Conservation (phyloP, 2,113 vertebrate species). For the Pelmatolapia mariae region DNA sequence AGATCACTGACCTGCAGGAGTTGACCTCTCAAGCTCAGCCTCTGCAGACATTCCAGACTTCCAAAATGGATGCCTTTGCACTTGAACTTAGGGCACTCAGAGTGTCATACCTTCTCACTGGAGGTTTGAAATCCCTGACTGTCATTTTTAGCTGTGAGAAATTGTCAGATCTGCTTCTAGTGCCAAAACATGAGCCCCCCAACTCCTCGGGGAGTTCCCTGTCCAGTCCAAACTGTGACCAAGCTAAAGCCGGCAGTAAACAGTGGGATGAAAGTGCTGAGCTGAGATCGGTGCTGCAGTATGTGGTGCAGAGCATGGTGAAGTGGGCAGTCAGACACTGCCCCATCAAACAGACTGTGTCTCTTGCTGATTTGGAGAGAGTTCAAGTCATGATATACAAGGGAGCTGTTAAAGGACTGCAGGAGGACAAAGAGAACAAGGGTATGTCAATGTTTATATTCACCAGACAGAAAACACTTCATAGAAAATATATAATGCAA, state of each 20-base stretch:
- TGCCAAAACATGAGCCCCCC: slow-evolving; percentile 46
- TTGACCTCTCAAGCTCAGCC: not conserved
- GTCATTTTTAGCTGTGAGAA: slow-evolving; percentile 73
- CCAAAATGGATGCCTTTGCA: slow-evolving; percentile 56
- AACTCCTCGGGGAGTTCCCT: not conserved
- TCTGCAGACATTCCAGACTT: not conserved
- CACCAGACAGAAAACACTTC: not conserved
- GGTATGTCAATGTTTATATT: slow-evolving; percentile 41
- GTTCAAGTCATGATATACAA: slow-evolving; percentile 78
- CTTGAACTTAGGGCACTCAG: slow-evolving; percentile 69
- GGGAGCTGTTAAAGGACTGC: slow-evolving; percentile 62
- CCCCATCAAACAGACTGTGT: slow-evolving; percentile 72
- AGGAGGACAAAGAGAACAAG: slow-evolving; percentile 68
- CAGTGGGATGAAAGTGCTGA: slow-evolving; percentile 64
- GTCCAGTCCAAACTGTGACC: slow-evolving; percentile 32
- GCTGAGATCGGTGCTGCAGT: slow-evolving; percentile 72
- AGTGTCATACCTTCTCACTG: slow-evolving; percentile 74
- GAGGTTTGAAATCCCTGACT: slow-evolving; percentile 73
- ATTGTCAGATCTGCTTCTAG: slow-evolving; percentile 69
- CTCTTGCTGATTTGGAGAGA: slow-evolving; percentile 73
- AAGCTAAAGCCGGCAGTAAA: not conserved
- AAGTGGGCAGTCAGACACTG: slow-evolving; percentile 77
- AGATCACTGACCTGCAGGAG: slow-evolving; percentile 31
- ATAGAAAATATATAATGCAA: not conserved
- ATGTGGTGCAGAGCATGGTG: slow-evolving; percentile 78